phyloP scores from a whole-genome alignment of 2,113 vertebrate species.

The Protobothrops flavoviridis region DNA sequence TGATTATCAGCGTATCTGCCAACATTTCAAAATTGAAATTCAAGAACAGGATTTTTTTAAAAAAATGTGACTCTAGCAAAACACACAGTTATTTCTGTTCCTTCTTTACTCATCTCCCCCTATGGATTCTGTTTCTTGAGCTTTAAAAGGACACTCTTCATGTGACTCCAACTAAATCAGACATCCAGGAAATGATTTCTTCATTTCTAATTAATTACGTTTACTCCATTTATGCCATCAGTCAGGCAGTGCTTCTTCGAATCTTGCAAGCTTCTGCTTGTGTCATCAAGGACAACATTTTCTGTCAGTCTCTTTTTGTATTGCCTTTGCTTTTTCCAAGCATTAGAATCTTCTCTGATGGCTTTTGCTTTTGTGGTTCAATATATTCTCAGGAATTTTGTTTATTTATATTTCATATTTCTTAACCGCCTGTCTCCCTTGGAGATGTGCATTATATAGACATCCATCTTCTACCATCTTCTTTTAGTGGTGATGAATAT shows the following conservation, averaged over 20 bases:
- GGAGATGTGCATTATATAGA: neutral
- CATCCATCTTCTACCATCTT: neutral
- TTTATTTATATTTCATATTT: neutral
- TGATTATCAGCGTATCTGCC: neutral
- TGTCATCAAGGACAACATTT: neutral
- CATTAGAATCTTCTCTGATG: neutral
- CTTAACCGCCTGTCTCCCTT: neutral
- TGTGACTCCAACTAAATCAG: neutral
- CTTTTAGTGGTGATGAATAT: neutral
- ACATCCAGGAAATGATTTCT: neutral
- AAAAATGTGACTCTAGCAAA: neutral
- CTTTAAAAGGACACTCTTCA: neutral
- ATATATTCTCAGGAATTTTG: neutral
- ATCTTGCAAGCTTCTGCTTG: neutral
- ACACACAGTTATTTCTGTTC: neutral
- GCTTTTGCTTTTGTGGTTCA: neutral
- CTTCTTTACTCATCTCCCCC: neutral
- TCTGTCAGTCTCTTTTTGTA: neutral
- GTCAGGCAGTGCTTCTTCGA: neutral
- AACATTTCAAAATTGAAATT: neutral
- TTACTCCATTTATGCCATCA: neutral
- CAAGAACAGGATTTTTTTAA: neutral
- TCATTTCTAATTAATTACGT: neutral
- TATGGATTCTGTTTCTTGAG: neutral
- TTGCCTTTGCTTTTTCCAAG: neutral